Evolutionary conservation across 2,888 invertebrate genomes (phyloP).

Genomic region (Neoscelio sp.): DNA sequence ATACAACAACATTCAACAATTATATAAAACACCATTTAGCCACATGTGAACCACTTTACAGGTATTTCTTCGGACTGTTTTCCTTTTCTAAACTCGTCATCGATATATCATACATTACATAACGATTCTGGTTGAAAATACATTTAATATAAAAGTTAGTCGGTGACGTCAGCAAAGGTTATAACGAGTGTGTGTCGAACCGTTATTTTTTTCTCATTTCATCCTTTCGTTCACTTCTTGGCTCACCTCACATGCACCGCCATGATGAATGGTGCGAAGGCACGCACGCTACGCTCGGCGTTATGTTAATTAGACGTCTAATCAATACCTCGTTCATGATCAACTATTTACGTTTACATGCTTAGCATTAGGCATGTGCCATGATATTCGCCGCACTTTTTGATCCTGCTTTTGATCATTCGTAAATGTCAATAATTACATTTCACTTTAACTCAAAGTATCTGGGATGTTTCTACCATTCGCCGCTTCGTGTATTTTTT

Average conservation of each 20-base stretch:
- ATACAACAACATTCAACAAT: too few species aligned
- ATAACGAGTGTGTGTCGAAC: slow-evolving; percentile 52
- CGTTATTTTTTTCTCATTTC: slow-evolving; percentile 61
- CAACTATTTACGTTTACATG: slow-evolving; percentile 57
- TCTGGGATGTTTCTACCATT: background rate
- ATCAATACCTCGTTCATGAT: slow-evolving; percentile 73
- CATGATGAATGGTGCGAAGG: slow-evolving; percentile 74
- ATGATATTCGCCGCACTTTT: slow-evolving; percentile 44
- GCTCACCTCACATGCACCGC: slow-evolving; percentile 65
- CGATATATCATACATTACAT: too few species aligned
- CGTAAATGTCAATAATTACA: slow-evolving; percentile 51
- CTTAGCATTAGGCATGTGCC: slow-evolving; percentile 54
- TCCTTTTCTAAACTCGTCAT: too few species aligned
- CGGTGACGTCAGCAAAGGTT: slow-evolving; percentile 55
- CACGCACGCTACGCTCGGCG: slow-evolving; percentile 71
- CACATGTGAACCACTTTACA: too few species aligned
- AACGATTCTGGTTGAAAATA: too few species aligned
- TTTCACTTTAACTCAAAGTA: background rate
- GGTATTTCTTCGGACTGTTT: too few species aligned
- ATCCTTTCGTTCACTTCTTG: slow-evolving; percentile 58
- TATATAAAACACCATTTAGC: too few species aligned
- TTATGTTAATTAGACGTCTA: slow-evolving; percentile 78
- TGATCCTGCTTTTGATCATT: slow-evolving; percentile 25
- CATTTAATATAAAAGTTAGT: slow-evolving; percentile 26
- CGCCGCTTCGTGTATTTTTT: slow-evolving; percentile 1